These are phyloP conservation scores for Bursaphelenchus mucronatus DNA, from an alignment of 1,140 invertebrate species.

Conservation along the genomic window DNA sequence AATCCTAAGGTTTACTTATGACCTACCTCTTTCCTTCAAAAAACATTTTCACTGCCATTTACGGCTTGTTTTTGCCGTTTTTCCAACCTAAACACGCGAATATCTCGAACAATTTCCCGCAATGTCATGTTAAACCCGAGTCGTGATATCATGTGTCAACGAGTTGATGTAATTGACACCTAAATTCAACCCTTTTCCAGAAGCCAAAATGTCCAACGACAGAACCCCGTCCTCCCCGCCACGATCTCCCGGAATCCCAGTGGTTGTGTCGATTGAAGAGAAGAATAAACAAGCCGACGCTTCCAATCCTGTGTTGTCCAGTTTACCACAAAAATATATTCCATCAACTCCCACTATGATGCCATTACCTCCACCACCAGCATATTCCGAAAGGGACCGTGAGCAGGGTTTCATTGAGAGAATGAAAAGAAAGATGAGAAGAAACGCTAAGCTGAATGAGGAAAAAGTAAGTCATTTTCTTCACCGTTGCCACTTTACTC, in stretches of 20 bases:
- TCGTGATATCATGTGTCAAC: too few species aligned
- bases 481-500: neutral
- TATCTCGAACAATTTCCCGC: too few species aligned
- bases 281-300: conserved; percentile 24
- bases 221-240: neutral
- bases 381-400: too few species aligned
- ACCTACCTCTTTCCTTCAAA: too few species aligned
- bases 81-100: too few species aligned
- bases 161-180: too few species aligned
- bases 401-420: neutral
- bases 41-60: too few species aligned
- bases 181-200: too few species aligned
- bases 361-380: neutral
- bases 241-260: neutral
- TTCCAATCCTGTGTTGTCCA: conserved; percentile 17
- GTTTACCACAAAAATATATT: conserved; percentile 7
- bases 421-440: neutral
- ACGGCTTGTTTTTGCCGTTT: too few species aligned
- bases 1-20: too few species aligned
- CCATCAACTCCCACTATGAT: neutral
- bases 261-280: conserved; percentile 22
- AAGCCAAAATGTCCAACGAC: neutral
- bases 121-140: too few species aligned
- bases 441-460: conserved; percentile 4
- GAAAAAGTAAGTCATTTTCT: conserved; percentile 2